phyloP scores from a whole-genome alignment of 92 coral and sea anemone species.

The Micromussa lordhowensis region DNA sequence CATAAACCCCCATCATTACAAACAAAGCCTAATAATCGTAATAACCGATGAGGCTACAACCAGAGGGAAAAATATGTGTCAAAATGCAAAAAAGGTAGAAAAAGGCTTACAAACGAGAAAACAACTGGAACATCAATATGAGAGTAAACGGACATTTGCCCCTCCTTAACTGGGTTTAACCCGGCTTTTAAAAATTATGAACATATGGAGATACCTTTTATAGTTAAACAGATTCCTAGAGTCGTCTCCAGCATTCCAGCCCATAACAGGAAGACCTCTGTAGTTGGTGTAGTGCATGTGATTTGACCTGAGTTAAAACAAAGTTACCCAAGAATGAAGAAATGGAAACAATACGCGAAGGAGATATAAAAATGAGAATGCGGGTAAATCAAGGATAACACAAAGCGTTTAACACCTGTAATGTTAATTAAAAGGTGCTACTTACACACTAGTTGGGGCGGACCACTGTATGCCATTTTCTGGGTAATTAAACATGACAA shows the following conservation, averaged over 20 bases:
- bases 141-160: too few species aligned
- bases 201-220: too few species aligned
- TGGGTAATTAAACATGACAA: constrained; percentile 65
- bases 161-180: too few species aligned
- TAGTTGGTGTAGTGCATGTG: not conserved
- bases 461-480: constrained; percentile 65
- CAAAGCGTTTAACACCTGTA: not conserved
- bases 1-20: not conserved
- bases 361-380: not conserved
- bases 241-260: constrained; percentile 41
- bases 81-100: too few species aligned
- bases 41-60: too few species aligned
- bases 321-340: not conserved
- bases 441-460: constrained; percentile 48
- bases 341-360: not conserved
- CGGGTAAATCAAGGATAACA: not conserved
- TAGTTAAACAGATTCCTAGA: not conserved
- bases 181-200: too few species aligned
- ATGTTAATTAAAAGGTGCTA: not conserved
- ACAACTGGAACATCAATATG: too few species aligned
- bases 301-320: not conserved
- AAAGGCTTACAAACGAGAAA: too few species aligned
- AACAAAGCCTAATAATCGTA: too few species aligned
- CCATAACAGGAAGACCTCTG: constrained; percentile 30
- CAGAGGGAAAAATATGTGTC: too few species aligned